These are phyloP conservation scores for Peromyscus californicus DNA, from an alignment of 2,113 vertebrate species.

Conservation along the genomic window DNA sequence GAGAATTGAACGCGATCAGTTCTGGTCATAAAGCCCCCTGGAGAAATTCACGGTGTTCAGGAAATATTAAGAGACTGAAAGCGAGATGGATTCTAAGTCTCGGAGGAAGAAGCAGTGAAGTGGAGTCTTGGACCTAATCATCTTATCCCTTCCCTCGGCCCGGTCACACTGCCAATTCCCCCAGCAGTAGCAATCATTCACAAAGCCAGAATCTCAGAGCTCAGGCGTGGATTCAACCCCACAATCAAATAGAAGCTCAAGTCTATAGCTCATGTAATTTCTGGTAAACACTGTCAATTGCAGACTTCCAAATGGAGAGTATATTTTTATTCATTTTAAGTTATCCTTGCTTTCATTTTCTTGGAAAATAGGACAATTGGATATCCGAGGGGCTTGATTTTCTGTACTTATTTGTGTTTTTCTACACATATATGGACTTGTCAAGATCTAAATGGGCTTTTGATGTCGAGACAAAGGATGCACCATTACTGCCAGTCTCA, in stretches of 20 bases:
- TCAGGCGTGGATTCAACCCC: slow-evolving; percentile 74
- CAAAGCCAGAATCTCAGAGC: slow-evolving; percentile 76
- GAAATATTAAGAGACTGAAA: slow-evolving; percentile 83
- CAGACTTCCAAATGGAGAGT: slow-evolving; percentile 71
- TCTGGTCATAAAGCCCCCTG: slow-evolving; percentile 77
- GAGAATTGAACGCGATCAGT: slow-evolving; percentile 75
- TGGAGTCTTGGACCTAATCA: slow-evolving; percentile 78
- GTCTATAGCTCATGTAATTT: slow-evolving; percentile 76
- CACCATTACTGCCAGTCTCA: neutral
- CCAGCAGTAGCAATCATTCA: slow-evolving; percentile 73
- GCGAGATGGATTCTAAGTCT: slow-evolving; percentile 81
- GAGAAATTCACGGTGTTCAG: slow-evolving; percentile 84
- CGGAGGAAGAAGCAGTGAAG: slow-evolving; percentile 72
- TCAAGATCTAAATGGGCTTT: slow-evolving; percentile 66
- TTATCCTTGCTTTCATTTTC: slow-evolving; percentile 76
- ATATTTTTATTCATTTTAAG: slow-evolving; percentile 78
- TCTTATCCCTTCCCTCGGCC: slow-evolving; percentile 78
- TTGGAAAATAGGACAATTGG: slow-evolving; percentile 71
- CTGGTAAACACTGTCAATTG: slow-evolving; percentile 82
- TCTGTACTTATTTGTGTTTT: slow-evolving; percentile 67
- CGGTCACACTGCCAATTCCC: slow-evolving; percentile 79
- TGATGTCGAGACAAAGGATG: slow-evolving; percentile 72
- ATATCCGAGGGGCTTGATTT: slow-evolving; percentile 46
- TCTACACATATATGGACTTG: slow-evolving; percentile 6
- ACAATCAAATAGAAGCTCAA: slow-evolving; percentile 76